Conservation (phyloP, 2,113 vertebrate genomes). For the Micronycteris hirsuta region DNA sequence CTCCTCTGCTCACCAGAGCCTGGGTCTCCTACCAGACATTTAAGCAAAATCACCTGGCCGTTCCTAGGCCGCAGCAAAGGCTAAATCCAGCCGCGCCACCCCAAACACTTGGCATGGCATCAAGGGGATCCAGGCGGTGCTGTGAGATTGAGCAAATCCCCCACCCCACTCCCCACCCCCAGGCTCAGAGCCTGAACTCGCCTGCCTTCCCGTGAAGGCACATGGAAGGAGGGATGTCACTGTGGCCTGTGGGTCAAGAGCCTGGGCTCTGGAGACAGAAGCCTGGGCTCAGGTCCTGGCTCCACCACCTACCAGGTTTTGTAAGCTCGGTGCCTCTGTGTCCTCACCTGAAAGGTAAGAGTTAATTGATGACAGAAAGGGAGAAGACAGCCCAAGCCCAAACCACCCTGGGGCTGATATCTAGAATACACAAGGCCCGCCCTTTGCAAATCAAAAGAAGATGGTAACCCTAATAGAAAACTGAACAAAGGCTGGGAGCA, state of each 20-base stretch:
- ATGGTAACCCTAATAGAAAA: background rate
- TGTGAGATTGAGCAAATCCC: background rate
- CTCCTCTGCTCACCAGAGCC: background rate
- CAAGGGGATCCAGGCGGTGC: background rate
- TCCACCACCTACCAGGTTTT: rapidly evolving
- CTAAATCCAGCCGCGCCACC: background rate
- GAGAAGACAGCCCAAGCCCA: background rate
- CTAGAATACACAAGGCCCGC: background rate
- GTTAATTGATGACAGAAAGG: background rate
- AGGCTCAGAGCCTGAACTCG: background rate
- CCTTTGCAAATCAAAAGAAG: background rate
- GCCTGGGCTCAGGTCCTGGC: background rate
- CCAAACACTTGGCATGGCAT: background rate
- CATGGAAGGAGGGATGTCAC: background rate
- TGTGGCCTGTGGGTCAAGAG: background rate
- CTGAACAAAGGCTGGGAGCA: background rate
- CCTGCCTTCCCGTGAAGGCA: background rate
- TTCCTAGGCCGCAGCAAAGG: background rate
- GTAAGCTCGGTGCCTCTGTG: background rate
- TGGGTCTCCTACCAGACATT: rapidly evolving
- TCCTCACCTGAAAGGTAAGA: background rate
- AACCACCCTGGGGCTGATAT: rapidly evolving
- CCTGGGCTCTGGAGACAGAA: background rate
- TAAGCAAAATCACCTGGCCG: background rate
- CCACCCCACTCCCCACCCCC: background rate